These are phyloP conservation scores for Zygogramma bicolorata DNA, from an alignment of 2,888 invertebrate genomes.

Conservation along the genomic window DNA sequence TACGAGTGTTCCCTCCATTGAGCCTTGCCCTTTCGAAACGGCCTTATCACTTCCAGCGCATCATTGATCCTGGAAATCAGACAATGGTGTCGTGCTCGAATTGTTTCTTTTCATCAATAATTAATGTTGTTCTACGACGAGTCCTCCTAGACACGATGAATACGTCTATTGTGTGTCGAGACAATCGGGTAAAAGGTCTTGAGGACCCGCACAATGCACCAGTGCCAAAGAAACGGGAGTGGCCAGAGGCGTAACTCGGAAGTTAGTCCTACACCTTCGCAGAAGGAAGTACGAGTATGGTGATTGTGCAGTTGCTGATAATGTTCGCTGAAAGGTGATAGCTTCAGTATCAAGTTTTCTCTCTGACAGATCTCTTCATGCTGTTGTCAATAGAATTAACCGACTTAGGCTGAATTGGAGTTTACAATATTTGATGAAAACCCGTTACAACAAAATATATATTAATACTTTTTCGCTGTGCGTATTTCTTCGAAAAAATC, in stretches of 20 bases:
- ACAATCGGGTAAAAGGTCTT: slow-evolving; percentile 42
- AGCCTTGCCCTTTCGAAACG: background rate
- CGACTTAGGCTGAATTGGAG: too few relatives aligned
- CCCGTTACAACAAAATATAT: too few relatives aligned
- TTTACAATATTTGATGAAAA: too few relatives aligned
- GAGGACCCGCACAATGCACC: slow-evolving; percentile 33
- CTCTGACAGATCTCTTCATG: too few relatives aligned
- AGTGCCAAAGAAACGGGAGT: slow-evolving; percentile 22
- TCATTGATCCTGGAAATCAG: background rate
- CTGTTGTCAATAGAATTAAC: too few relatives aligned
- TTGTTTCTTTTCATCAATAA: slow-evolving; percentile 40
- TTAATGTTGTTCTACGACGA: slow-evolving; percentile 40
- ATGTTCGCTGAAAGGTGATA: too few relatives aligned
- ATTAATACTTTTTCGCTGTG: too few relatives aligned
- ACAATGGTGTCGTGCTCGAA: slow-evolving; percentile 16
- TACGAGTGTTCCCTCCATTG: background rate
- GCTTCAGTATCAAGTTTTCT: too few relatives aligned
- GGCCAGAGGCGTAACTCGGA: slow-evolving; percentile 26
- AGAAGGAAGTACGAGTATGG: too few relatives aligned
- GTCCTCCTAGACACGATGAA: slow-evolving; percentile 38
- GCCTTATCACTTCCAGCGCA: background rate
- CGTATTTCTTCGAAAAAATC: too few relatives aligned
- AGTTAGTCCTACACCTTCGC: too few relatives aligned
- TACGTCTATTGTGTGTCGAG: slow-evolving; percentile 39
- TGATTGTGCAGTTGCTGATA: too few relatives aligned